phyloP scores from a whole-genome alignment of 2,797 vertebrate genomes.

The Thalassophryne amazonica region DNA sequence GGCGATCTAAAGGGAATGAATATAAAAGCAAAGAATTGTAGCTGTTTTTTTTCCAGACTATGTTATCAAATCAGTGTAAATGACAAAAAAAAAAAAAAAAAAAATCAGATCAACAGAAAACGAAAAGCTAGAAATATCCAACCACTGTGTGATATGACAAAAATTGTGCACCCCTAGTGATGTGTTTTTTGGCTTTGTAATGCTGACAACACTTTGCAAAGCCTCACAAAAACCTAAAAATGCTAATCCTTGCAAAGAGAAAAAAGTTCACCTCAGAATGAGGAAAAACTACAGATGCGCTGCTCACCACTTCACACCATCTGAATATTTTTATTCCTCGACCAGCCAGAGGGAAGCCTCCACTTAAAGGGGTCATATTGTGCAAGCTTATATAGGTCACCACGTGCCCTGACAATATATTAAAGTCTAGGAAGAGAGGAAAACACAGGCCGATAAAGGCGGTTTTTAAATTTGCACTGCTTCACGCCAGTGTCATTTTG shows the following conservation, averaged over 20 bases:
- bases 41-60: too few relatives aligned
- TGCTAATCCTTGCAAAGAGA: slow-evolving; percentile 60
- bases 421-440: too few relatives aligned
- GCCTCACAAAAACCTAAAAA: slow-evolving; percentile 71
- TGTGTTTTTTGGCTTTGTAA: slow-evolving; percentile 56
- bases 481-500: too few relatives aligned
- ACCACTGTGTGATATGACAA: slow-evolving; percentile 65
- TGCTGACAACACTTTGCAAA: slow-evolving; percentile 66
- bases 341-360: slow-evolving; percentile 49
- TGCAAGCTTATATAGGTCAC: too few relatives aligned
- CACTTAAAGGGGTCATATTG: slow-evolving; percentile 38
- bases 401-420: too few relatives aligned
- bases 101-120: slow-evolving; percentile 72
- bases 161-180: slow-evolving; percentile 62
- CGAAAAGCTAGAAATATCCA: slow-evolving; percentile 58
- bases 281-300: slow-evolving; percentile 8
- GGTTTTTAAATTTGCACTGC: too few relatives aligned
- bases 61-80: slow-evolving; percentile 69
- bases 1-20: slow-evolving; percentile 73
- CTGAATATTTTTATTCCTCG: slow-evolving; percentile 8
- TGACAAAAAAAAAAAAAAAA: slow-evolving; percentile 69
- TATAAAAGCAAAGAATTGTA: slow-evolving; percentile 65
- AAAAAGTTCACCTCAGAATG: slow-evolving; percentile 43
- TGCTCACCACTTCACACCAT: slow-evolving; percentile 25
- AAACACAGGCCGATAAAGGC: too few relatives aligned